Base-by-base conservation (phyloP, 2,113 vertebrate genomes). In the Cacatua alba region DNA sequence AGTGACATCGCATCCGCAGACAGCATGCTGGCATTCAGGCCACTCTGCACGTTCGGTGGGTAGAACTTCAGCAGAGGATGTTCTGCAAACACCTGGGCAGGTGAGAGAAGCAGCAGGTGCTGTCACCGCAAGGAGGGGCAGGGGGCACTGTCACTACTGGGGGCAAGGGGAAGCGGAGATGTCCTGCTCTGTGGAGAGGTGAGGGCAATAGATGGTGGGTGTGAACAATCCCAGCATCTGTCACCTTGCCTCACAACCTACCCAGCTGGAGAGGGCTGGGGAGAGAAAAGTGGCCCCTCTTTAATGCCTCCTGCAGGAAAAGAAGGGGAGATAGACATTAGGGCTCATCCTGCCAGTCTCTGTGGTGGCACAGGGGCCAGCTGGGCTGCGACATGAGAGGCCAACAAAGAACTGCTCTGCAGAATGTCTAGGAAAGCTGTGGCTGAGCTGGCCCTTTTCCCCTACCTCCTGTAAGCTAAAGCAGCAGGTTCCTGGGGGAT, bases 31-130 rank as follows among this genome's bases (percentile, higher is more conserved):
- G 91, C 88, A 17, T 98, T 98, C 82, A 95, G 86, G 90, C 95
- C 49, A 4, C 91, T 96, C 75, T 96, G 93, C 63, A 83, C 82
- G 1, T 80, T 80, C 8, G 95, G 96, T 4, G 99, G 98, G 95
- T 99, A 99, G 79, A 97, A 98, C 7, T 98, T 97, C 98, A 99
- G 97, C 94, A 99, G 95, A 7, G 99, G 99, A 94, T 99, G 99
- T 87, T 99, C 99, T 63, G 97, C 97, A 97, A 99, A 99, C 65
- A 99, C 99, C 99, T 99, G 90, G 10, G 53, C 52, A 43, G n/a
- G 51, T 39, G 70, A 95, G 70, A 76, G 82, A 90, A 88, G 49
- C 70, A 91, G 52, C 16, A 10, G 53, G 52, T 21, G 69, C 83
- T 72, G 82, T 96, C 48, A 93, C 48, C 0, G 1, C 67, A 68